Evolutionary conservation across 2,888 invertebrate genomes (phyloP).

Genomic region (Megaustenia siamemsis): DNA sequence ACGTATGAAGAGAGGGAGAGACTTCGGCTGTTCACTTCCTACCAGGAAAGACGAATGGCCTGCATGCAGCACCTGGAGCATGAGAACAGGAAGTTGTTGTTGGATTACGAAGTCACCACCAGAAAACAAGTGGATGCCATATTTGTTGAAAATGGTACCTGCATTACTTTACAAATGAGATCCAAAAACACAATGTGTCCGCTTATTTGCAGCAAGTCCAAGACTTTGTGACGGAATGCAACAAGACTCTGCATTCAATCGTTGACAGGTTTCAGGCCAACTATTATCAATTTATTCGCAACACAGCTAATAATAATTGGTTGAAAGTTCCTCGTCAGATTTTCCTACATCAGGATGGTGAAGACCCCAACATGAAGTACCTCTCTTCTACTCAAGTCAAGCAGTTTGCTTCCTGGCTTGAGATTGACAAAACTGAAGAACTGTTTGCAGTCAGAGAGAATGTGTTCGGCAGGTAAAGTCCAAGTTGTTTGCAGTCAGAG

Average conservation of each 20-base stretch:
- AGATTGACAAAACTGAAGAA: conserved; percentile 71
- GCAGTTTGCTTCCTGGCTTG: conserved; percentile 71
- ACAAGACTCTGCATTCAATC: conserved; percentile 65
- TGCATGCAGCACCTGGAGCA: conserved; percentile 69
- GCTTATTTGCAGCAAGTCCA: conserved; percentile 62
- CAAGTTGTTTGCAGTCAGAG: conserved; percentile 61
- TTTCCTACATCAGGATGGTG: conserved; percentile 66
- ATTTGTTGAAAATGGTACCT: conserved; percentile 64
- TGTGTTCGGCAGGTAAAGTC: conserved; percentile 62
- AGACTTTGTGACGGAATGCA: conserved; percentile 67
- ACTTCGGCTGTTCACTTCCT: conserved; percentile 60
- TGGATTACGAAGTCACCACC: conserved; percentile 54
- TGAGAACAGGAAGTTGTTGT: conserved; percentile 60
- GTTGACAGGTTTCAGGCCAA: conserved; percentile 63
- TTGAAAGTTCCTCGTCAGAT: conserved; percentile 72
- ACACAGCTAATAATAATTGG: conserved; percentile 73
- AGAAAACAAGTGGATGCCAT: conserved; percentile 59
- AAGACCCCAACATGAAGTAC: conserved; percentile 56
- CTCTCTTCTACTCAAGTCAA: conserved; percentile 61
- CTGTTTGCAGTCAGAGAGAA: conserved; percentile 64
- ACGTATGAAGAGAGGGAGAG: conserved; percentile 67
- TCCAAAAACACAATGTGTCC: conserved; percentile 59
- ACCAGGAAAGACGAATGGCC: conserved; percentile 66
- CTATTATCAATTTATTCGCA: conserved; percentile 69
- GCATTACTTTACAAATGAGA: conserved; percentile 57